Percentiles rank a stretch among this genome's conserved stretches.
phyloP scores from a whole-genome alignment of 2,113 vertebrate species.

The Chamaea fasciata region DNA sequence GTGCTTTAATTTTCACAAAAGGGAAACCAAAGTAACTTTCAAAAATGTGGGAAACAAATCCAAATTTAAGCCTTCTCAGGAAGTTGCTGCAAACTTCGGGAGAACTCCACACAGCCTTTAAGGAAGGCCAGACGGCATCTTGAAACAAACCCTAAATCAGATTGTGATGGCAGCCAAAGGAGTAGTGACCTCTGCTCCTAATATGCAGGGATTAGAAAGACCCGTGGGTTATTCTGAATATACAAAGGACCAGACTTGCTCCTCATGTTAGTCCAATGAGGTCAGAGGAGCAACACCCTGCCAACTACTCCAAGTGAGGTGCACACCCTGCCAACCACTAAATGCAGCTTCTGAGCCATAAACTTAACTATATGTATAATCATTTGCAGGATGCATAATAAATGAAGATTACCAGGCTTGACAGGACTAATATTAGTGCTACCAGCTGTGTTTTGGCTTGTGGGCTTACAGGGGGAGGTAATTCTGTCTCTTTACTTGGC shows the following conservation, averaged over 20 bases:
- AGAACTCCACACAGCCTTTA: neutral
- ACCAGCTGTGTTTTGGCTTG: conserved; percentile 35
- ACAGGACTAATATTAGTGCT: neutral
- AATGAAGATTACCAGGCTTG: neutral
- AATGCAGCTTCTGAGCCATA: neutral
- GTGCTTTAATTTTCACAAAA: neutral
- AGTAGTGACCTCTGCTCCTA: neutral
- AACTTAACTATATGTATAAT: neutral
- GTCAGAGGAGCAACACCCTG: neutral
- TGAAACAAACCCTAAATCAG: neutral
- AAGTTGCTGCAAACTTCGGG: neutral
- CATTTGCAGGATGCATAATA: neutral
- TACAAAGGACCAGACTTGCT: neutral
- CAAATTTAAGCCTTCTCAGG: neutral
- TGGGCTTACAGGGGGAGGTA: neutral
- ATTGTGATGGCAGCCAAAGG: neutral
- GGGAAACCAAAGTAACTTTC: neutral
- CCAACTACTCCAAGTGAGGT: too few species aligned
- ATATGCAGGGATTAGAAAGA: neutral
- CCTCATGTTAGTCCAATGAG: neutral
- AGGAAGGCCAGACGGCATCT: neutral
- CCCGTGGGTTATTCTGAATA: neutral
- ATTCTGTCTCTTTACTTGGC: neutral
- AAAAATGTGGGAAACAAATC: neutral
- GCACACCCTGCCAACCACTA: neutral